Evolutionary conservation across 2,113 vertebrate species (phyloP).

Genomic region (Leuciscus idus): DNA sequence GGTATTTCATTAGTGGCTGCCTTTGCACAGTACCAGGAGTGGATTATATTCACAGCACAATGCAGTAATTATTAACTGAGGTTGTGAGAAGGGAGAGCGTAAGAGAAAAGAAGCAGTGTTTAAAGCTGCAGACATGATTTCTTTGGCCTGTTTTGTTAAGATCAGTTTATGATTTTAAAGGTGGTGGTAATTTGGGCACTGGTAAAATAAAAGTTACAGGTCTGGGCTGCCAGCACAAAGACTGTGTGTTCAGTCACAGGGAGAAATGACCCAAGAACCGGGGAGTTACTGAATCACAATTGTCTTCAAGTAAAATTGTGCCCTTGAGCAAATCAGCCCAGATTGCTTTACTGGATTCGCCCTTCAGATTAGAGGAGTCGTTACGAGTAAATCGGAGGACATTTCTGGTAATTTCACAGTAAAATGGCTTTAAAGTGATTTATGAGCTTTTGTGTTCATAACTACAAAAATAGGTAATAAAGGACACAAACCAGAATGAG

Average conservation of each 20-base stretch:
- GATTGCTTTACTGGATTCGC: not conserved
- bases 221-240: not conserved
- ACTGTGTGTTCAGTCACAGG: not conserved
- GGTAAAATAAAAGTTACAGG: not conserved
- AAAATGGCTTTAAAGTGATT: not conserved
- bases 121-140: constrained; percentile 13
- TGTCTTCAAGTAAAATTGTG: not conserved
- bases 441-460: not conserved
- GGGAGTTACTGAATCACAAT: not conserved
- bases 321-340: not conserved
- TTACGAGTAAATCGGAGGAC: constrained; percentile 1
- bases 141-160: not conserved
- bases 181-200: not conserved
- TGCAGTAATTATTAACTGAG: constrained; percentile 1
- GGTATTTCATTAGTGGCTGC: not conserved
- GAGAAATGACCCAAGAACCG: not conserved
- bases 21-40: constrained; percentile 21
- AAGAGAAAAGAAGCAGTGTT: not conserved
- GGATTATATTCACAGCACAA: not conserved
- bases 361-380: not conserved
- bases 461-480: not conserved
- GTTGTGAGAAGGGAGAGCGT: not conserved
- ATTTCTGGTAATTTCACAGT: not conserved
- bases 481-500: not conserved
- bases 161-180: not conserved